Evolutionary conservation across 1,140 invertebrate genomes (phyloP).

Genomic region (Linepithema humile): DNA sequence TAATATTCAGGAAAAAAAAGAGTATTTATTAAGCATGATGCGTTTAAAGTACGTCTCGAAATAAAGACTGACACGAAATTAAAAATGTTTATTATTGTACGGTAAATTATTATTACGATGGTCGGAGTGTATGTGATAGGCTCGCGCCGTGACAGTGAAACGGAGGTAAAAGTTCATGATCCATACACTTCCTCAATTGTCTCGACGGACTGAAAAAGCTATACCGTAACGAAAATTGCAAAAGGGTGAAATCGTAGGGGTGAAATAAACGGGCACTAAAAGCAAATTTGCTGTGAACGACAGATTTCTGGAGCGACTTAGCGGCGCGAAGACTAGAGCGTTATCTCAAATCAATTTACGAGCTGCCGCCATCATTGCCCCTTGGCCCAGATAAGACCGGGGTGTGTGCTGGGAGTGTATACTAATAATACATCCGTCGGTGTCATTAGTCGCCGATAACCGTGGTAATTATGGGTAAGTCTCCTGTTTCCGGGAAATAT

Average conservation of each 20-base stretch:
- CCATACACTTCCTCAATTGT: background rate
- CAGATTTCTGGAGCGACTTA: slow-evolving; percentile 35
- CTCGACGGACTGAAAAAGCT: background rate
- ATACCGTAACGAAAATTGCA: background rate
- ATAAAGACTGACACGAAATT: background rate
- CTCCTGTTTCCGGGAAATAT: slow-evolving; percentile 37
- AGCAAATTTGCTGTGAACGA: background rate
- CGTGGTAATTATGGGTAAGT: slow-evolving; percentile 39
- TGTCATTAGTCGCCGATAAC: slow-evolving; percentile 39
- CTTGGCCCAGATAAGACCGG: slow-evolving; percentile 9
- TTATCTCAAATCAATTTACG: slow-evolving; percentile 46
- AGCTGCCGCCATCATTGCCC: slow-evolving; percentile 22
- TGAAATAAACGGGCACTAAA: slow-evolving; percentile 19
- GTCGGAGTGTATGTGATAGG: background rate
- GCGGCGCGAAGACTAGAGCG: slow-evolving; percentile 21
- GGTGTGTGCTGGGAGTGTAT: slow-evolving; percentile 27
- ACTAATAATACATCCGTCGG: slow-evolving; percentile 49
- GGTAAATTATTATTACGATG: background rate
- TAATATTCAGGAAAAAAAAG: background rate
- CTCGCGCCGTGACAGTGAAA: background rate
- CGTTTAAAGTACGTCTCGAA: background rate
- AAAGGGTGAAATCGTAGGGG: background rate
- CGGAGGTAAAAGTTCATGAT: slow-evolving; percentile 34
- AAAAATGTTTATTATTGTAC: background rate
- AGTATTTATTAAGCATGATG: background rate